Evolutionary conservation across 2,113 vertebrate genomes (phyloP), one percentile per base, ranked within the genome.

Genomic region (Heterochromis multidens): DNA sequence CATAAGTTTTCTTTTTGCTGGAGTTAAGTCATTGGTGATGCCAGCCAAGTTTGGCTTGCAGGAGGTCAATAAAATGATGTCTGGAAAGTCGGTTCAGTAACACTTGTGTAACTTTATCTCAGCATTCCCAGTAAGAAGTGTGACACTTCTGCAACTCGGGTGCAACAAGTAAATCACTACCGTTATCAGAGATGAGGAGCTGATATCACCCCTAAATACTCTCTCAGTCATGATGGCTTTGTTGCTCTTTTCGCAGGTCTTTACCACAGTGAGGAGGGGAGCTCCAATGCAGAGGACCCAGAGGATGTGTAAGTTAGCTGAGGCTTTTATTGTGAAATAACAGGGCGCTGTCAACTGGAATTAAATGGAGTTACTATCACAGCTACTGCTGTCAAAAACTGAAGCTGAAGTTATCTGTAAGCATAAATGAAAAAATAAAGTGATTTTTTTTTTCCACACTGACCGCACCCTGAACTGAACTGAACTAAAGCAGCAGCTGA

Each of bases 261-360:
- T 17, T 77, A 84, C 80, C 90, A 91, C 61, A 83, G 54, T 23
- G 93, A 94, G 35, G 94, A 92, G 25, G 87, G 79, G 27, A 81
- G 85, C 54, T 79, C 91, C 27, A 88, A 84, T 6, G 79, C 88
- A 40, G 95, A 96, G 37, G 88, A 93, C 21, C 79, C 84, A 4
- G 88, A 93, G 5, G 90, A 95, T 37, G 95, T 95, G 96, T 96
- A 77, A 93, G 95, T 95, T 27, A n/a, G 52, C 23, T 1, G 4
- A 3, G 4, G 31, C 19, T 77, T 70, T 78, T 63, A 76, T 70
- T 86, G 5, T 82, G 70, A 63, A 27, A 3, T 5, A 10, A 33
- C 9, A 5, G 10, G 27, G 1, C 2, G 21, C 11, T 25, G n/a
- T 33, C 23, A 37, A 29, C 70, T 27, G 35, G 21, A 43, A 23